phyloP scores from a whole-genome alignment of 2,797 vertebrate genomes.

The Sylvia borin region DNA sequence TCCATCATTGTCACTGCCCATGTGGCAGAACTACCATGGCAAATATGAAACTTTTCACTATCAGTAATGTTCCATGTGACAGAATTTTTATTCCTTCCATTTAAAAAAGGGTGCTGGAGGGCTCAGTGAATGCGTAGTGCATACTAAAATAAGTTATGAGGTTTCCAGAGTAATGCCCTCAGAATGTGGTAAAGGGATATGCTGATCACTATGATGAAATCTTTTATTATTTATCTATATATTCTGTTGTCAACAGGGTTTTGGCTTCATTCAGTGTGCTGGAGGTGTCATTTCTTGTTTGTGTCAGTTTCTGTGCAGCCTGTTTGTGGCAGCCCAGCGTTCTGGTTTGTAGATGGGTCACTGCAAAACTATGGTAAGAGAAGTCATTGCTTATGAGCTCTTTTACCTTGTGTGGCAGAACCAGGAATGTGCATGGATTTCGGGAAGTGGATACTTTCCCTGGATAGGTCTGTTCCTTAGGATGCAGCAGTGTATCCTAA shows the following conservation, averaged over 20 bases:
- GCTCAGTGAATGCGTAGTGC: rapidly evolving
- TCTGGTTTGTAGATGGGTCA: not conserved
- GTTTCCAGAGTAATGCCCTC: not conserved
- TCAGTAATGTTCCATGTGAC: not conserved
- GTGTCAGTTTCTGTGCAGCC: not conserved
- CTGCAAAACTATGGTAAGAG: not conserved
- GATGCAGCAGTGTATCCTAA: not conserved
- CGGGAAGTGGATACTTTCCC: not conserved
- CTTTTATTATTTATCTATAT: not conserved
- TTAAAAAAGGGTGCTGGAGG: not conserved
- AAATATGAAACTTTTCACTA: not conserved
- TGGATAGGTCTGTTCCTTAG: not conserved
- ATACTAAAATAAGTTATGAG: not conserved
- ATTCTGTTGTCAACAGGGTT: not conserved
- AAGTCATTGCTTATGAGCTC: not conserved
- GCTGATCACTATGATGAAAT: not conserved
- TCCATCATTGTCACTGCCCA: not conserved
- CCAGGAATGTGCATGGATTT: not conserved
- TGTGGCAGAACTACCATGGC: not conserved
- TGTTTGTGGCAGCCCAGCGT: not conserved
- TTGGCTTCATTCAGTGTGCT: not conserved
- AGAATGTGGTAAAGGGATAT: not conserved
- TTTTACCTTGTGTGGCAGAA: not conserved
- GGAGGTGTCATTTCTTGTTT: not conserved
- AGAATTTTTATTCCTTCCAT: not conserved